These are phyloP conservation scores for Umimayanthus chanpuru DNA, from an alignment of 92 coral and sea anemone species.

Conservation along the genomic window DNA sequence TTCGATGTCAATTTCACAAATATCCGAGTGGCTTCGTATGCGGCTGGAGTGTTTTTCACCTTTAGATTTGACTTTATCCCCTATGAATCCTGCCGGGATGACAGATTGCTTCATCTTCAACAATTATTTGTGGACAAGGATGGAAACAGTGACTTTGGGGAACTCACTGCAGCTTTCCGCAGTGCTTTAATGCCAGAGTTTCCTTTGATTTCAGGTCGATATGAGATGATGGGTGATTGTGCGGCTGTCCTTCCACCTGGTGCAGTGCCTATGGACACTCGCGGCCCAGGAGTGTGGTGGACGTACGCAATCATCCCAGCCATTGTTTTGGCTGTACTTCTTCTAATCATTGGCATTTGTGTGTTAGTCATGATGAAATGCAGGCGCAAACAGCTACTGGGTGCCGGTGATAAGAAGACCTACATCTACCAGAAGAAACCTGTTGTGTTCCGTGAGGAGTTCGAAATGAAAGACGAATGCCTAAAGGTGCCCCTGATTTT, in stretches of 20 bases:
- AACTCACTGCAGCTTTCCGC: slow-evolving; percentile 51
- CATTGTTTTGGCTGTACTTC: slow-evolving; percentile 82
- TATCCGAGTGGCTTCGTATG: slow-evolving; percentile 71
- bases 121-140: slow-evolving; percentile 51
- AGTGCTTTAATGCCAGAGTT: slow-evolving; percentile 67
- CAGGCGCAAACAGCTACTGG: slow-evolving; percentile 70
- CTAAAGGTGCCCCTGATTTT: slow-evolving; percentile 86
- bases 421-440: slow-evolving; percentile 95
- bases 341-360: slow-evolving; percentile 84
- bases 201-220: slow-evolving; percentile 66
- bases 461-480: slow-evolving; percentile 84
- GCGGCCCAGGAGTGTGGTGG: slow-evolving; percentile 87
- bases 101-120: slow-evolving; percentile 32
- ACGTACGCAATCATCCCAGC: slow-evolving; percentile 93
- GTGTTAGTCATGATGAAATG: slow-evolving; percentile 81
- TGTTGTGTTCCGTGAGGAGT: slow-evolving; percentile 94
- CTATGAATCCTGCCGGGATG: slow-evolving; percentile 53
- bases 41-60: slow-evolving; percentile 71
- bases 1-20: slow-evolving; percentile 69
- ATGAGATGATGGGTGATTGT: slow-evolving; percentile 62
- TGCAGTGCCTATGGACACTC: slow-evolving; percentile 48
- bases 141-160: slow-evolving; percentile 52
- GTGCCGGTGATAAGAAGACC: slow-evolving; percentile 79
- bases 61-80: slow-evolving; percentile 76
- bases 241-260: slow-evolving; percentile 44